phyloP scores from a whole-genome alignment of 2,113 vertebrate species.

The Catharus minimus region DNA sequence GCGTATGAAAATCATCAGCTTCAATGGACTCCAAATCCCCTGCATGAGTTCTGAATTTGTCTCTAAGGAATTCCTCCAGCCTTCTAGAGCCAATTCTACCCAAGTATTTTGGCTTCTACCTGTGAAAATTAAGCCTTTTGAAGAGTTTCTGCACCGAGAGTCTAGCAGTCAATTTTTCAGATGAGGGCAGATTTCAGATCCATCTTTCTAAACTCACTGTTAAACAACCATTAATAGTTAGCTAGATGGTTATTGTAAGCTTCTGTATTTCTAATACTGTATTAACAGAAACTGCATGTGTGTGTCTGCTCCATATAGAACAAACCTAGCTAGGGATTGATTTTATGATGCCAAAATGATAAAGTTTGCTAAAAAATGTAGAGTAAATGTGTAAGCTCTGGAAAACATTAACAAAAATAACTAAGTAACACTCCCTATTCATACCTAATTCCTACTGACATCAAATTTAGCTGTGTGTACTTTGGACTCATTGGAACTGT shows the following conservation, averaged over 20 bases:
- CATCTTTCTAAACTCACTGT: neutral
- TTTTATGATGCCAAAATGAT: constrained; percentile 63
- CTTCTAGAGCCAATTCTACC: neutral
- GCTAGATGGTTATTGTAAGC: constrained; percentile 17
- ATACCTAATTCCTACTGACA: constrained; percentile 54
- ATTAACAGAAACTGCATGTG: constrained; percentile 19
- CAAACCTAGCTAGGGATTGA: constrained; percentile 38
- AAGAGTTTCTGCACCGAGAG: neutral
- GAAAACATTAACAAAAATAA: constrained; percentile 70
- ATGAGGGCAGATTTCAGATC: constrained; percentile 4
- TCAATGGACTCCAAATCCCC: neutral
- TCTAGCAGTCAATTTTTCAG: neutral
- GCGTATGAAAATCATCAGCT: neutral
- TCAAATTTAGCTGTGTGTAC: constrained; percentile 61
- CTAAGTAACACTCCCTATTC: constrained; percentile 54
- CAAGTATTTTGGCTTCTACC: neutral
- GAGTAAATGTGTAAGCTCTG: constrained; percentile 56
- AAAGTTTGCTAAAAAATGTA: constrained; percentile 58
- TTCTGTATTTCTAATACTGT: neutral
- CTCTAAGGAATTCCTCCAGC: neutral
- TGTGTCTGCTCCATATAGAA: constrained; percentile 28
- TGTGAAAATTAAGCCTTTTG: neutral
- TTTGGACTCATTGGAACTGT: constrained; percentile 39
- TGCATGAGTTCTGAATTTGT: neutral
- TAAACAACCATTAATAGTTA: constrained; percentile 39